Conservation (phyloP, 2,113 vertebrate genomes). For the Melanostigma gelatinosum region DNA sequence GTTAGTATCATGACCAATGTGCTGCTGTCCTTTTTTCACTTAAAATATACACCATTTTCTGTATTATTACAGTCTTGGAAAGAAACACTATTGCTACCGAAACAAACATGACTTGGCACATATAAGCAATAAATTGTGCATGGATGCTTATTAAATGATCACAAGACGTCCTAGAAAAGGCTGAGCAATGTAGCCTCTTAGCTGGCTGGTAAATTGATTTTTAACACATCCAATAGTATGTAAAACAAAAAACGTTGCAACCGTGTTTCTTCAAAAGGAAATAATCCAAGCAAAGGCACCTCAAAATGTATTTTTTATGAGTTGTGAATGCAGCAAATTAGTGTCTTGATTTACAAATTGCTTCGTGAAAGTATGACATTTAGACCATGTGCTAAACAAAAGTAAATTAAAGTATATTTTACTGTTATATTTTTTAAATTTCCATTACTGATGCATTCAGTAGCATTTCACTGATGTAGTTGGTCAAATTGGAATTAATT, state of each 20-base stretch:
- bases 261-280: neutral
- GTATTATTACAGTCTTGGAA: neutral
- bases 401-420: too few species aligned
- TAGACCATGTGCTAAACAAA: neutral
- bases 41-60: slow-evolving; percentile 16
- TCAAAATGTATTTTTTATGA: neutral
- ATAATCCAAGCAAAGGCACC: neutral
- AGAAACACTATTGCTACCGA: neutral
- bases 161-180: slow-evolving; percentile 42
- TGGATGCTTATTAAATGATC: slow-evolving; percentile 61
- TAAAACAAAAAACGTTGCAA: neutral
- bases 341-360: neutral
- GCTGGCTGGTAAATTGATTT: slow-evolving; percentile 21
- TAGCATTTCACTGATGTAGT: neutral
- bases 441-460: neutral
- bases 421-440: neutral
- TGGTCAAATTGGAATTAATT: neutral
- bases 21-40: slow-evolving; percentile 34
- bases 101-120: slow-evolving; percentile 49
- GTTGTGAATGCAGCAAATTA: neutral
- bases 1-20: slow-evolving; percentile 32
- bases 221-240: neutral
- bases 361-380: neutral
- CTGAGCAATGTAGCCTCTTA: slow-evolving; percentile 4
- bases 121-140: slow-evolving; percentile 49